Base-by-base conservation (phyloP, 2,888 invertebrate genomes). In the Callinectes sapidus region DNA sequence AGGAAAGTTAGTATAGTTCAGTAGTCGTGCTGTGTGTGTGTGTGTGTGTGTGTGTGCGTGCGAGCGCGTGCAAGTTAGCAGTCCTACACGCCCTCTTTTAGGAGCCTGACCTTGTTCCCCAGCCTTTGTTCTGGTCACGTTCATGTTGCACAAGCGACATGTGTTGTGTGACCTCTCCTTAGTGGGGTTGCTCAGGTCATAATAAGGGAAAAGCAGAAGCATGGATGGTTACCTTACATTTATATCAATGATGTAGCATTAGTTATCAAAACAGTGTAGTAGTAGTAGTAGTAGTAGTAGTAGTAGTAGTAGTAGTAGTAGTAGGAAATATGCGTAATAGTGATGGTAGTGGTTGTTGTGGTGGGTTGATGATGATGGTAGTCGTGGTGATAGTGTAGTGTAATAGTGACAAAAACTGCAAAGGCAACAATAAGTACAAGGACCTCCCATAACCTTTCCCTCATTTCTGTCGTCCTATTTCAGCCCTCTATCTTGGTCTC, bases 41-140 rank as follows among this genome's bases (percentile, higher is more conserved):
- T 87, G 54, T 48, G 54, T 87, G 87, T 48, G 87, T 87, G 87
- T 87, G 87, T 87, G 87, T 54, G 87, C 54, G 87, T 87, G 54
- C 54, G 87, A 54, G 87, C 54, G 39, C 42, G 48, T 54, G 48
- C 23, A 23, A 23, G 71, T 71, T 23, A n/a, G 71, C 28, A 10
- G n/a, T 18, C 71, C 71, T 71, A n/a, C 28, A n/a, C 71, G 71
- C 71, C 28, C 71, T n/a, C 71, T 71, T 71, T 71, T 23, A n/a
- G 71, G 71, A 71, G 28, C n/a, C 71, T 71, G 71, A 71, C 28
- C 71, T 71, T 71, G 23, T 71, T 71, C 71, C 8, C 48, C 48
- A 28, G 71, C 6, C 71, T 71, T 71, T 71, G 71, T 71, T 71
- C 71, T 71, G 28, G 71, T 71, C 71, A 71, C 71, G 71, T 71